A percentile compares a stretch with the other conserved stretches of the same genome.
These are phyloP conservation scores for Tolmerus cingulatus DNA, from an alignment of 2,888 invertebrate species.

Conservation along the genomic window DNA sequence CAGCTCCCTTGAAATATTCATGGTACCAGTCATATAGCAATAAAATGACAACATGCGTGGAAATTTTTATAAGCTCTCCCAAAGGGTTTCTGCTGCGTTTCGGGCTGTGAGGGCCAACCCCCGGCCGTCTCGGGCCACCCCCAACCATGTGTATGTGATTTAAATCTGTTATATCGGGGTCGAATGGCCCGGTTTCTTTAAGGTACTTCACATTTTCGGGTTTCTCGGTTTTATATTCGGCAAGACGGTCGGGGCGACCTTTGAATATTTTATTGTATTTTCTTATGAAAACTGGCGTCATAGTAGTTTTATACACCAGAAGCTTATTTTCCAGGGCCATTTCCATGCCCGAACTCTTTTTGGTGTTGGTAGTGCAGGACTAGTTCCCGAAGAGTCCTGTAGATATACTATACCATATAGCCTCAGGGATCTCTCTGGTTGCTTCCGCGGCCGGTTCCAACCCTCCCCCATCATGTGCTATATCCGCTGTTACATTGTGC, in stretches of 20 bases:
- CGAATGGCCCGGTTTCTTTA: slow-evolving; percentile 38
- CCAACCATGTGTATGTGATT: slow-evolving; percentile 35
- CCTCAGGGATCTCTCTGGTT: not conserved
- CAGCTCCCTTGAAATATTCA: slow-evolving; percentile 51
- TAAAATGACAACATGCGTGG: slow-evolving; percentile 63
- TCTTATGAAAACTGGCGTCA: slow-evolving; percentile 34
- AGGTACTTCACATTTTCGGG: slow-evolving; percentile 35
- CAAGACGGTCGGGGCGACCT: not conserved
- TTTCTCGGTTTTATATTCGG: not conserved
- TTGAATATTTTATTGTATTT: slow-evolving; percentile 46
- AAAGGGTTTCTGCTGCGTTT: slow-evolving; percentile 35
- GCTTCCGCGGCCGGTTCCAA: not conserved
- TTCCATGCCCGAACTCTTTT: not conserved
- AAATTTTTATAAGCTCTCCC: slow-evolving; percentile 59
- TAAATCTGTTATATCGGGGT: slow-evolving; percentile 49
- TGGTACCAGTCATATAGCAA: slow-evolving; percentile 59
- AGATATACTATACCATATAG: not conserved
- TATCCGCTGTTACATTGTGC: slow-evolving; percentile 22
- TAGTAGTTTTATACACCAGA: slow-evolving; percentile 42
- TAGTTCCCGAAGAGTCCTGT: not conserved
- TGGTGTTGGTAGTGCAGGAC: not conserved
- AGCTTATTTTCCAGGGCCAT: slow-evolving; percentile 33
- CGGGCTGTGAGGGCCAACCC: slow-evolving; percentile 15
- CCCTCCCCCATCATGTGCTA: not conserved
- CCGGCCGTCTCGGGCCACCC: slow-evolving; percentile 30